Base-by-base conservation (phyloP, 1,140 invertebrate genomes). In the Holcopasites calliopsidis region DNA sequence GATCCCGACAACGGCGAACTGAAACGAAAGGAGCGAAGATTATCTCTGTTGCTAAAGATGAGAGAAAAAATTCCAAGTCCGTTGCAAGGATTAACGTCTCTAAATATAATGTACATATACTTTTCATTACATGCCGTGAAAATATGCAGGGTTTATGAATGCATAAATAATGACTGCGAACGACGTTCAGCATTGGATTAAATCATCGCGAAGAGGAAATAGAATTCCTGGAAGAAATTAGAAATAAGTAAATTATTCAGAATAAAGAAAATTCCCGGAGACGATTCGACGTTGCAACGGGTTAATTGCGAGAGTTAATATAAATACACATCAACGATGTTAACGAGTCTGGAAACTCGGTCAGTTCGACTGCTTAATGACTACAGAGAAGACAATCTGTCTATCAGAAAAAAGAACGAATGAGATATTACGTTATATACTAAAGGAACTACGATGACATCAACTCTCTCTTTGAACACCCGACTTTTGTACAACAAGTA, bases 1-100 rank as follows among this genome's bases (percentile, higher is more conserved):
- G 82, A 68, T 11, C 89, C 90, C 47, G 91, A 92, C 31, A 92
- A 79, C 6, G 90, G 91, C 26, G 90, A 90, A 69, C 91, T 92
- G 82, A 8, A 84, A 87, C 1, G 44, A 47, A 3, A 10, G 10
- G 38, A 26, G 7, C 1, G 1, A 38, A 10, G 0, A 18, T 21
- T n/a, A 7, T n/a, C n/a, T n/a, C n/a, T n/a, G n/a, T n/a, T n/a
- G n/a, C n/a, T n/a, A n/a, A n/a, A n/a, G n/a, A n/a, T n/a, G n/a
- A n/a, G n/a, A n/a, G n/a, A n/a, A n/a, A n/a, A n/a, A n/a, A n/a
- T n/a, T n/a, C n/a, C n/a, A n/a, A n/a, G n/a, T n/a, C n/a, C n/a
- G n/a, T n/a, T n/a, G n/a, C n/a, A n/a, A n/a, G n/a, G n/a, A n/a
- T n/a, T n/a, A n/a, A n/a, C n/a, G n/a, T n/a, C n/a, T n/a, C n/a